Conservation (phyloP, 2,888 invertebrate species). For the Leptura quadrifasciata region DNA sequence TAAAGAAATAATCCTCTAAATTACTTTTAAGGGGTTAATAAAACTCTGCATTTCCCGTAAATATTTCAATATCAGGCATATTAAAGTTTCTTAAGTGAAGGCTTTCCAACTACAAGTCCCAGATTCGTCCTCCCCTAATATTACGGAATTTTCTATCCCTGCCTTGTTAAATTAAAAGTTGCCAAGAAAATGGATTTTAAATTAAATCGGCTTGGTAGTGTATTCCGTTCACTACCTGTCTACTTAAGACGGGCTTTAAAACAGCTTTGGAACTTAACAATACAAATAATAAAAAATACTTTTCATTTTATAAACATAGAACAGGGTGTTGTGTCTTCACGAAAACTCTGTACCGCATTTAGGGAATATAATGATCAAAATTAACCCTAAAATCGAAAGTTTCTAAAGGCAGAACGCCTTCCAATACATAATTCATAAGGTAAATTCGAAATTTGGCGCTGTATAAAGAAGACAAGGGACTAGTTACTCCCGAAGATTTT, state of each 20-base stretch:
- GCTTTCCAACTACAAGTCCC: neutral
- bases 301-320: too few relatives aligned
- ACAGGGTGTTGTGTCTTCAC: too few relatives aligned
- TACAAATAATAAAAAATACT: neutral
- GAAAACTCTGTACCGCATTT: too few relatives aligned
- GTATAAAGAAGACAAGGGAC: too few relatives aligned
- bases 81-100: conserved; percentile 4
- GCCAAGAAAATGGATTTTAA: conserved; percentile 21
- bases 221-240: neutral
- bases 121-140: neutral
- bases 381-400: too few relatives aligned
- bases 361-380: too few relatives aligned
- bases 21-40: conserved; percentile 1
- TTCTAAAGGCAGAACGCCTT: too few relatives aligned
- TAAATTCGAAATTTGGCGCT: too few relatives aligned
- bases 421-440: too few relatives aligned
- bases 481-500: too few relatives aligned
- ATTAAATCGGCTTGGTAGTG: conserved; percentile 10
- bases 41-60: neutral
- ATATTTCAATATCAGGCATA: conserved; percentile 4
- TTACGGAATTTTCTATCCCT: conserved; percentile 8
- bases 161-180: conserved; percentile 16
- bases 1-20: conserved; percentile 1
- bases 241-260: neutral
- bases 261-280: neutral